Percentiles rank a stretch among this genome's conserved stretches.
Evolutionary conservation across 2,888 invertebrate species (phyloP).

Genomic region (Microplitis deprimator): DNA sequence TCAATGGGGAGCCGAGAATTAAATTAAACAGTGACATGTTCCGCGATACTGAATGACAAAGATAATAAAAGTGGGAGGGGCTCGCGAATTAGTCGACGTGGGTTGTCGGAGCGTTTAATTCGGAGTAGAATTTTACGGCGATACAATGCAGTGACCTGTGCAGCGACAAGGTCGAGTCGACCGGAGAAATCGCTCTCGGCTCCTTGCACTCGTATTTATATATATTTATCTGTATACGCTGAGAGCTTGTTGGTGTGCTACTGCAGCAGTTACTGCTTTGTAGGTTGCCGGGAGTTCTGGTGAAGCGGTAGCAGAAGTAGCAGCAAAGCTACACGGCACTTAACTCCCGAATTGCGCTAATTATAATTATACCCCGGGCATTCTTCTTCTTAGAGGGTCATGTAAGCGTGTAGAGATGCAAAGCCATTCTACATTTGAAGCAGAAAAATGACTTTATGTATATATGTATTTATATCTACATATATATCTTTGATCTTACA

Average conservation of each 20-base stretch:
- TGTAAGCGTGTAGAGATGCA: background rate
- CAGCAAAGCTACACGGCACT: constrained; percentile 9
- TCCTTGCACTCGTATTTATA: constrained; percentile 9
- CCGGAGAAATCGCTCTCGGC: constrained; percentile 11
- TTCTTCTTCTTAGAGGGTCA: background rate
- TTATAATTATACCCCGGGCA: constrained; percentile 32
- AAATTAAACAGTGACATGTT: background rate
- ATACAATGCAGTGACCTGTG: constrained; percentile 34
- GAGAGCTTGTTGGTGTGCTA: no score
- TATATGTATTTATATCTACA: background rate
- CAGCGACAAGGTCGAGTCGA: constrained; percentile 18
- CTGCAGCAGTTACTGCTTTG: no score
- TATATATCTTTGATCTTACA: constrained; percentile 6
- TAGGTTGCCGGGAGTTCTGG: no score
- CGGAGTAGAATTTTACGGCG: constrained; percentile 15
- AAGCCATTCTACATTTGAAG: background rate
- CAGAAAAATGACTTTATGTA: constrained; percentile 13
- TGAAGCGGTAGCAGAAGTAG: no score
- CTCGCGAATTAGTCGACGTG: constrained; percentile 17
- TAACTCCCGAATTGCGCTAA: constrained; percentile 35
- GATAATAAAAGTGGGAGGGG: background rate
- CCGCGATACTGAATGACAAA: background rate
- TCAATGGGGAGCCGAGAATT: background rate
- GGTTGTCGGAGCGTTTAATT: constrained; percentile 26
- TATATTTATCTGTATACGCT: background rate